phyloP scores from a whole-genome alignment of 2,797 vertebrate genomes.

The Lepilemur ruficaudatus region DNA sequence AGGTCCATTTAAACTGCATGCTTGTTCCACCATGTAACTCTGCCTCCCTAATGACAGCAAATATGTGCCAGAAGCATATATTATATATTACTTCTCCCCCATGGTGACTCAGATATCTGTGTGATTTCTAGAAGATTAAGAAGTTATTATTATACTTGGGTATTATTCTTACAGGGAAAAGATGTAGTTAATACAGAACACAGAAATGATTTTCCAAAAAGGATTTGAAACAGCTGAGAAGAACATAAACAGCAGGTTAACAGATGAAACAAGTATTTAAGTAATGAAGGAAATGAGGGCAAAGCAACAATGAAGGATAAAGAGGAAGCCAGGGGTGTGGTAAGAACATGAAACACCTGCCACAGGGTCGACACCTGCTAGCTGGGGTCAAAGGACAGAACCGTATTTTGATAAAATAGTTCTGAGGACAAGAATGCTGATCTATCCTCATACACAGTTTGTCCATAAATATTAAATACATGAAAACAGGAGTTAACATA shows the following conservation, averaged over 20 bases:
- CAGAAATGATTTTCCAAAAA: slow-evolving; percentile 16
- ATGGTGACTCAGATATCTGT: not conserved
- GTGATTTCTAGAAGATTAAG: slow-evolving; percentile 30
- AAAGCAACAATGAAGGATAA: not conserved
- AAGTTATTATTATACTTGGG: not conserved
- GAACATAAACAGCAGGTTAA: not conserved
- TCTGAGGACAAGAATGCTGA: not conserved
- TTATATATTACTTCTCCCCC: not conserved
- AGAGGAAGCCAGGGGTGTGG: not conserved
- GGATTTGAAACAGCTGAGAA: not conserved
- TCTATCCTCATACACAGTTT: not conserved
- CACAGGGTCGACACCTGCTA: not conserved
- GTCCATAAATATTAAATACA: not conserved
- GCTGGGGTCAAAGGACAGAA: not conserved
- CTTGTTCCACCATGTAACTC: not conserved
- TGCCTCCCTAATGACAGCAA: not conserved
- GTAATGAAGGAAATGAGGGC: not conserved
- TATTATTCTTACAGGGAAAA: not conserved
- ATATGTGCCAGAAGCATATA: not conserved
- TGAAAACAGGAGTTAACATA: not conserved
- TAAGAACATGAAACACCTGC: not conserved
- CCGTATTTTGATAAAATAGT: not conserved
- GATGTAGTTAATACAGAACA: not conserved
- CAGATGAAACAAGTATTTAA: not conserved
- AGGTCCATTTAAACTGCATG: not conserved